Evolutionary conservation across 2,888 invertebrate species (phyloP), one percentile per base, ranked within the genome.

Genomic region (Theretra japonica): DNA sequence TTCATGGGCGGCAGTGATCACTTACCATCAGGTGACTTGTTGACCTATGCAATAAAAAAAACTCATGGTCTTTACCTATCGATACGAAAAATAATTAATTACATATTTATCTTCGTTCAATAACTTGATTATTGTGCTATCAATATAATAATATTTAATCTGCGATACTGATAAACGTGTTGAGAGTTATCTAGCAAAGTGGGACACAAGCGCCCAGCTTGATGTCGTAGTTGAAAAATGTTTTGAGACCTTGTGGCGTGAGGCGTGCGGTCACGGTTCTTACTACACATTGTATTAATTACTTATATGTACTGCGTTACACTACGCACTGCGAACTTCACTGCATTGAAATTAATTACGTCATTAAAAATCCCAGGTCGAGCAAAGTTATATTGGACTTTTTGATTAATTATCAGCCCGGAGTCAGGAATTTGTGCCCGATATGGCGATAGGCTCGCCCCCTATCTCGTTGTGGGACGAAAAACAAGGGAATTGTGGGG

Each of bases 231-330:
- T 48, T 65, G 65, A 21, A 41, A 65, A 65, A 65, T 65, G 8
- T 23, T 48, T 41, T 6, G 48, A 65, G 65, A 41, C 41, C 65
- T 65, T 65, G 65, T 65, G 48, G 41, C 23, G 17, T 48, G 65
- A 65, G 23, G 23, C 65, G 65, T 65, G 65, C 48, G 65, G 65
- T 65, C 65, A 65, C 65, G 65, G 48, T 48, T 48, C 48, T 41
- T 65, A 2, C 23, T 25, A 65, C 65, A 65, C 48, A 48, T 65
- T 65, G 48, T 65, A 48, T 65, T 48, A 65, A 48, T 65, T 65
- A 65, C 65, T 48, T 65, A 48, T 65, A n/a, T n/a, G n/a, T n/a
- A 30, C 11, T 41, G 41, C 33, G 15, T 30, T n/a, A 30, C 28
- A 60, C 7, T 60, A 30, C 25, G 23, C 23, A 21, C 25, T 58